Evolutionary conservation across 1,140 invertebrate genomes (phyloP), one percentile per base, ranked within the genome.

Genomic region (Macrobrachium nipponense): DNA sequence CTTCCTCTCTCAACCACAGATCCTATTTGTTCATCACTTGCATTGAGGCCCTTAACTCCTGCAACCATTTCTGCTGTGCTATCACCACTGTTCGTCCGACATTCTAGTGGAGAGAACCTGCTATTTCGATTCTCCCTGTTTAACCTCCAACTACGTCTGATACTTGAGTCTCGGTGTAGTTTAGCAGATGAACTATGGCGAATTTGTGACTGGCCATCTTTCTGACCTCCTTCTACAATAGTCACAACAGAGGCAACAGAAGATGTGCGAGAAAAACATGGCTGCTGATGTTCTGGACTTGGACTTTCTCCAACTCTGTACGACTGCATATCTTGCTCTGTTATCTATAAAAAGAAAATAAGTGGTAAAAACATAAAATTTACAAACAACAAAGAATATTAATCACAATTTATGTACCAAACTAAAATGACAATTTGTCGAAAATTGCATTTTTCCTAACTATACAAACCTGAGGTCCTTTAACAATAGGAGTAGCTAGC

Each of bases 121-220:
- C 51, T 58, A 59, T 51, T 72, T n/a, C 80, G 64, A n/a, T 75
- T 64, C 12, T 78, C 82, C 12, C 82, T 5, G 11, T 23, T 78
- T 18, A n/a, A 36, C 27, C 75, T 60, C 75, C 82, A 79, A 23
- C 76, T 85, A 11, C 66, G 82, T 14, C 82, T 14, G 10, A 85
- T 70, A 23, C 82, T 85, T 6, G 82, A 59, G 59, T 85, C 82
- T 11, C 82, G 61, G 64, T 85, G 75, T 12, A 85, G 20, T 36
- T 68, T 61, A 23, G n/a, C 60, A 18, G 66, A 66, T 10, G 44
- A 51, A 18, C 61, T 43, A 58, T 80, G 62, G 44, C 17, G 10
- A 68, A 43, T 66, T 59, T 62, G 62, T 62, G 79, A 66, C 44
- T 81, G 80, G 59, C 64, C 23, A 51, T 84, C 64, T 43, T 27